Base-by-base conservation (phyloP, 2,113 vertebrate genomes). In the Grallaria varia region DNA sequence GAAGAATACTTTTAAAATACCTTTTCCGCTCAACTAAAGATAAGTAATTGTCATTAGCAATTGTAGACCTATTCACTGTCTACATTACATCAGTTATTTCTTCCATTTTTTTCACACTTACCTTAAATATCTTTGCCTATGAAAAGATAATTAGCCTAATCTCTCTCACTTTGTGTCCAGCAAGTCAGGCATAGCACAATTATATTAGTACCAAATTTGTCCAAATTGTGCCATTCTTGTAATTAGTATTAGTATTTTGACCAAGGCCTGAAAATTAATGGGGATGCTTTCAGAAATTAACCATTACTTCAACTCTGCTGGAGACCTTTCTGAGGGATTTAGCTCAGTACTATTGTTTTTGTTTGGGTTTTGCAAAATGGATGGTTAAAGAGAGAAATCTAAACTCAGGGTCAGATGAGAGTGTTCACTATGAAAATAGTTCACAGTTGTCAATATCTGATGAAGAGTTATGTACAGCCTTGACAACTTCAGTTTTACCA, bases 51-150 rank as follows among this genome's bases (percentile, higher is more conserved):
- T 64, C 12, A 40, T 73, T 59, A 91, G 40, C 45, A 67, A 59
- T 42, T 94, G 60, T 86, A 95, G 92, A 97, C 77, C 53, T 62
- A 73, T 53, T 86, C 66, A 50, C 55, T 75, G 18, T 80, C 47
- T 68, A 44, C 49, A 18, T 73, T 60, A 60, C 53, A 33, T 76
- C 40, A 33, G 40, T 53, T 81, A 80, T 59, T 92, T 93, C 68
- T 89, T 85, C 72, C 14, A 9, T 62, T 52, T 72, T 78, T 90
- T 79, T 12, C 68, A 64, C 56, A 86, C 22, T 52, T 84, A 18
- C 12, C 33, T 67, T 78, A 90, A 89, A 86, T 47, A 13, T 33
- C 84, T 31, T 44, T 89, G 45, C 59, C 88, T 96, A 90, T 49
- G 77, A 84, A 89, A 76, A 58, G 5, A 50, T n/a, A 88, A 73